A percentile compares a stretch with the other conserved stretches of the same genome.
Conservation (phyloP, 2,888 invertebrate genomes). For the Hirtodrosophila cameraria region DNA sequence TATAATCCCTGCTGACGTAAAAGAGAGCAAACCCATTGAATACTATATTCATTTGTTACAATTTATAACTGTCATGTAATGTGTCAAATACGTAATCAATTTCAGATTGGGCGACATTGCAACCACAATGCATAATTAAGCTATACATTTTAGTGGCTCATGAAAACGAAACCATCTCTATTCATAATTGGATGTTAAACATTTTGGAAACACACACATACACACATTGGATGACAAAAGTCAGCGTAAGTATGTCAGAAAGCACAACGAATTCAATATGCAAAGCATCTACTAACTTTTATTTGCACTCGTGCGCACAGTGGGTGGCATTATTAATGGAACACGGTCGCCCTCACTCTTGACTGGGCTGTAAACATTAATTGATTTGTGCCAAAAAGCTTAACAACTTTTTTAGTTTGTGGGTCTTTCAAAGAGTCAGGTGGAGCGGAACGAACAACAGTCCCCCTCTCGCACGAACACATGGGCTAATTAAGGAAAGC, state of each 20-base stretch:
- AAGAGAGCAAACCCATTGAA: not conserved
- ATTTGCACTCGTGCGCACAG: constrained; percentile 69
- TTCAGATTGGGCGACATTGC: constrained; percentile 8
- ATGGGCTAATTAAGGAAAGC: constrained; percentile 68
- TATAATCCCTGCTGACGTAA: not conserved
- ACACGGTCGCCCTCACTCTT: constrained; percentile 10
- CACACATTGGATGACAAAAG: constrained; percentile 41
- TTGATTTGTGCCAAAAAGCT: constrained; percentile 74
- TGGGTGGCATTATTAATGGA: constrained; percentile 69
- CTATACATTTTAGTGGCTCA: constrained; percentile 28
- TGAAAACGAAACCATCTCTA: constrained; percentile 46
- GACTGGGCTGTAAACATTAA: constrained; percentile 59
- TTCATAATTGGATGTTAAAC: constrained; percentile 60
- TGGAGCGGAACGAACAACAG: constrained; percentile 7
- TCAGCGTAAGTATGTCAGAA: constrained; percentile 23
- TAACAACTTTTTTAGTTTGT: constrained; percentile 48
- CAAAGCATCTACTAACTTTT: constrained; percentile 62
- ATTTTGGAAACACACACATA: constrained; percentile 56
- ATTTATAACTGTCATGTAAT: constrained; percentile 53
- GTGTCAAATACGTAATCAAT: constrained; percentile 28
- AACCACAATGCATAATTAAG: constrained; percentile 24
- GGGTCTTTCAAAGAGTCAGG: constrained; percentile 3
- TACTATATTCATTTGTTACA: constrained; percentile 40
- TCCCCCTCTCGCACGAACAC: constrained; percentile 20
- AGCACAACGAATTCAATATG: constrained; percentile 53